These are phyloP conservation scores for Platysternon megacephalum DNA, from an alignment of 2,113 vertebrate species.

Conservation along the genomic window DNA sequence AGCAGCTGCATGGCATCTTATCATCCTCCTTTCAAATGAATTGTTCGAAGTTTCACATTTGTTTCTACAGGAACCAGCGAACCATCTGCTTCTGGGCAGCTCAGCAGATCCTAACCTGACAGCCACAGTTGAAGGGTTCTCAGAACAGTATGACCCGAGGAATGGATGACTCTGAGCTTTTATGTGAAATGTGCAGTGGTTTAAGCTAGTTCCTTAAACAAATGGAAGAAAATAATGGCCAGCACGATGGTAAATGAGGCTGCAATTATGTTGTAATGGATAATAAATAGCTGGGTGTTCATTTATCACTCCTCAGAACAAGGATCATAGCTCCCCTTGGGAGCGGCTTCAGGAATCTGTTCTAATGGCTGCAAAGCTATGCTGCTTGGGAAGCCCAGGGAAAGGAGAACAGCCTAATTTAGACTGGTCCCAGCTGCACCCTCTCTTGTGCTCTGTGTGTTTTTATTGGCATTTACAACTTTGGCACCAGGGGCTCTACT, in stretches of 20 bases:
- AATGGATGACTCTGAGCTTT: not conserved
- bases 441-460: not conserved
- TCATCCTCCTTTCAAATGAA: fast-evolving
- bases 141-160: not conserved
- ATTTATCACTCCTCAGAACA: not conserved
- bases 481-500: not conserved
- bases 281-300: not conserved
- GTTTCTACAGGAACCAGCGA: not conserved
- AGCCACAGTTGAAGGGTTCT: not conserved
- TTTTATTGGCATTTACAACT: not conserved
- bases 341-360: not conserved
- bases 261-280: not conserved
- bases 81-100: fast-evolving
- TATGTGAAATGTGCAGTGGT: not conserved
- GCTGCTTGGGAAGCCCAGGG: not conserved
- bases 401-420: not conserved
- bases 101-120: not conserved
- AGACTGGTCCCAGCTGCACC: not conserved
- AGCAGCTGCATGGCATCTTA: not conserved
- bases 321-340: not conserved
- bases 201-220: not conserved
- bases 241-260: not conserved
- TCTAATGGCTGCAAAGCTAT: fast-evolving
- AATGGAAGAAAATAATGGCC: not conserved
- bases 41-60: not conserved